Base-by-base conservation (phyloP, 2,113 vertebrate species). In the Otus sunia region DNA sequence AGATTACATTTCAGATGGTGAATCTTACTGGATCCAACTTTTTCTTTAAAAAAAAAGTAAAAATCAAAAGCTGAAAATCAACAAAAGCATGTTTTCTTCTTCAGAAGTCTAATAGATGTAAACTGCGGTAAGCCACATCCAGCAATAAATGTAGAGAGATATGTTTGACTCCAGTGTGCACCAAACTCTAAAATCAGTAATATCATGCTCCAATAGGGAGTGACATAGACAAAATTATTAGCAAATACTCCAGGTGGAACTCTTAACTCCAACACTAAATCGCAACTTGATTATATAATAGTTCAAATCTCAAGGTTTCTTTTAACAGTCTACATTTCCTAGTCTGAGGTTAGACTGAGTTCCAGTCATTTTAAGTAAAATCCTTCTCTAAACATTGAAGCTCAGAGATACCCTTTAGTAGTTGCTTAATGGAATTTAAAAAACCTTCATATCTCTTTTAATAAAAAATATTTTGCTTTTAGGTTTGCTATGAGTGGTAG, bases 181-280 rank as follows among this genome's bases (percentile, higher is more conserved):
- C 22, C 4, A 0, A 56, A 66, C 47, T 8, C 41, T 50, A 30
- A 62, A 49, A 32, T 37, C 30, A n/a, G 50, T 16, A 47, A 41
- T 36, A 62, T 9, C 0, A 1, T 67, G 32, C 13, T 59, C 15
- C n/a, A 37, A 1, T 5, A 58, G 17, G 55, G 34, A 76, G 16
- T 34, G 34, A 21, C 29, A 3, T 14, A 36, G 55, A 23, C 19
- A 50, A 43, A 81, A 36, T 21, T 71, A 25, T 32, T 2, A 1
- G 20, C 32, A 59, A 59, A 37, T 82, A 29, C 21, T 83, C 27
- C 27, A 49, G 4, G 8, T 80, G 14, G 39, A 84, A 71, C 47
- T 86, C 36, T 10, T 25, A 73, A 83, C 5, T 77, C 36, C 12
- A 62, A 7, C 56, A 37, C 21, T 68, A 45, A 39, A 53, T 73